phyloP scores from a whole-genome alignment of 92 coral and sea anemone species.

The Zoanthus sansibaricus region DNA sequence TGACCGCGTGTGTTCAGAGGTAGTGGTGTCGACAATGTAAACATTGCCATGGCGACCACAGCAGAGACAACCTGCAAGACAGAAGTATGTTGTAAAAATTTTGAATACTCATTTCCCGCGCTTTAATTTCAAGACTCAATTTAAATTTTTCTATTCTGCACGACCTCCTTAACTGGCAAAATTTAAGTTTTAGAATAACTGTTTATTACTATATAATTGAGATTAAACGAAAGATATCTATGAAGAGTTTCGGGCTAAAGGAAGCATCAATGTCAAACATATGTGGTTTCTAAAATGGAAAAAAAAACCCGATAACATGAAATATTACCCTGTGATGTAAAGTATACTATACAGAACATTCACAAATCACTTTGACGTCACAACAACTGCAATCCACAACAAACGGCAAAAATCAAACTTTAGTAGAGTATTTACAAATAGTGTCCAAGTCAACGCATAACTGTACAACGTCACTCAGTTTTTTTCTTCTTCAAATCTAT shows the following conservation, averaged over 20 bases:
- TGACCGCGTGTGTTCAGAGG: background rate
- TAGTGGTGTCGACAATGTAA: background rate
- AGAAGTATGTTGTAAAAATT: too few relatives aligned
- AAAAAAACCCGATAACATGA: background rate
- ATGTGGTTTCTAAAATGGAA: background rate
- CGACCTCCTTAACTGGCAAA: too few relatives aligned
- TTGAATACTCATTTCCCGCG: too few relatives aligned
- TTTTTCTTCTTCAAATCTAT: background rate
- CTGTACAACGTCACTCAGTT: background rate
- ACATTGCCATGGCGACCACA: conserved; percentile 26
- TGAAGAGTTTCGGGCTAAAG: background rate
- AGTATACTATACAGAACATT: background rate
- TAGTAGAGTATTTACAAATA: background rate
- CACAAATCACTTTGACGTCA: background rate
- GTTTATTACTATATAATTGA: too few relatives aligned
- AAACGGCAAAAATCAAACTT: background rate
- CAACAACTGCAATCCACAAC: background rate
- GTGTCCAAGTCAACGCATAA: conserved; percentile 1
- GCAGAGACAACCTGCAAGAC: background rate
- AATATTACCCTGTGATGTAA: background rate
- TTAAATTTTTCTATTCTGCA: too few relatives aligned
- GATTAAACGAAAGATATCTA: too few relatives aligned
- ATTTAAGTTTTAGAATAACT: too few relatives aligned
- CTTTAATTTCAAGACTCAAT: background rate
- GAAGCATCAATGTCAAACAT: background rate